Evolutionary conservation across 2,888 invertebrate species (phyloP).

Genomic region (Scrobipalpa atriplicella): DNA sequence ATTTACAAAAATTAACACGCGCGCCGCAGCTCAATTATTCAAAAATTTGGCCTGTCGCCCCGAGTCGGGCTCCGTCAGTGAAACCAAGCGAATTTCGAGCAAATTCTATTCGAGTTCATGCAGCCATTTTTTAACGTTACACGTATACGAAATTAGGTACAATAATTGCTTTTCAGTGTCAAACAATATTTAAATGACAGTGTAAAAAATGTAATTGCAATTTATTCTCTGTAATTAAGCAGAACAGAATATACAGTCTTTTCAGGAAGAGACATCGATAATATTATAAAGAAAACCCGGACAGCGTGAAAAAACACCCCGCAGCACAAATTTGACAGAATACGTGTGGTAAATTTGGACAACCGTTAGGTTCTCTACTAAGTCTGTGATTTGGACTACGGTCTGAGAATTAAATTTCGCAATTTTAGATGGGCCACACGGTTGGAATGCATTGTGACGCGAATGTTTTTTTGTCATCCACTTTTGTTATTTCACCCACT

Average conservation of each 20-base stretch:
- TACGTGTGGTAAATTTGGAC: slow-evolving; percentile 34
- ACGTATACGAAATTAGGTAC: neutral
- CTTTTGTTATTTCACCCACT: slow-evolving; percentile 37
- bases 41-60: slow-evolving; percentile 34
- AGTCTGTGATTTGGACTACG: too few species aligned
- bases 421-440: slow-evolving; percentile 35
- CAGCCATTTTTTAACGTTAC: neutral
- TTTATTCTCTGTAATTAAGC: too few species aligned
- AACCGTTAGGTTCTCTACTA: too few species aligned
- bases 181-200: too few species aligned
- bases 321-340: slow-evolving; percentile 30
- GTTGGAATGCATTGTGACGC: slow-evolving; percentile 31
- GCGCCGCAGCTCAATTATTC: slow-evolving; percentile 35
- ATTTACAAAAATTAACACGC: slow-evolving; percentile 32
- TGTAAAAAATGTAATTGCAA: too few species aligned
- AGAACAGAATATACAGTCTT: too few species aligned
- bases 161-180: too few species aligned
- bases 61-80: slow-evolving; percentile 9
- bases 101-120: neutral
- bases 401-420: slow-evolving; percentile 40
- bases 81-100: neutral
- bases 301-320: slow-evolving; percentile 15
- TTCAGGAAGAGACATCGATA: too few species aligned
- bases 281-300: too few species aligned
- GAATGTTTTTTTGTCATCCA: slow-evolving; percentile 31